phyloP scores from a whole-genome alignment of 2,797 vertebrate genomes.

The Artibeus jamaicensis region DNA sequence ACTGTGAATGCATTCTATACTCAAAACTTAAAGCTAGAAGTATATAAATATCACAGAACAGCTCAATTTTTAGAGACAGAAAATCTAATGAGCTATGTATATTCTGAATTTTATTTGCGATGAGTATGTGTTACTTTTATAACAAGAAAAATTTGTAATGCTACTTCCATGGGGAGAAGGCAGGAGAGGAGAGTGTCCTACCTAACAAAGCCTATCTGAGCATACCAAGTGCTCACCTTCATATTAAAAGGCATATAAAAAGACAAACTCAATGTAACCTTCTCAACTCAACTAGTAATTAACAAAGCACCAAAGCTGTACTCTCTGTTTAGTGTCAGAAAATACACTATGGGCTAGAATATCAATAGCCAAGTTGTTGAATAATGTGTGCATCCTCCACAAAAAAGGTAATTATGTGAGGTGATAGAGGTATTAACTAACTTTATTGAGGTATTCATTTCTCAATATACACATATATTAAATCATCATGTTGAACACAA shows the following conservation, averaged over 20 bases:
- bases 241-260: conserved; percentile 11
- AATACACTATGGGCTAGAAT: background rate
- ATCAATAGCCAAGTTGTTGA: background rate
- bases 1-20: conserved; percentile 2
- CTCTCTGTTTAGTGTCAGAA: background rate
- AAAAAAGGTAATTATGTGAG: background rate
- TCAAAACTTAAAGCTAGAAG: conserved; percentile 23
- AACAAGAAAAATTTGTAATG: conserved; percentile 7
- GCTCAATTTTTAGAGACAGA: background rate
- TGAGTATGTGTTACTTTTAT: background rate
- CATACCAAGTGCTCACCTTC: background rate
- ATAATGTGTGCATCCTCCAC: background rate
- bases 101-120: conserved; percentile 39
- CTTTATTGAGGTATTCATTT: background rate
- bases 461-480: background rate
- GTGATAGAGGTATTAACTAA: background rate
- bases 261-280: background rate
- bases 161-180: background rate
- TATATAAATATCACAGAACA: background rate
- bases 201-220: background rate
- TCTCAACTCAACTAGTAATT: background rate
- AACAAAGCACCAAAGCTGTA: background rate
- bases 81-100: background rate
- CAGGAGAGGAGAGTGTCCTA: background rate
- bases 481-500: background rate